phyloP scores from a whole-genome alignment of 2,888 invertebrate species.

The Agrotis exclamationis region DNA sequence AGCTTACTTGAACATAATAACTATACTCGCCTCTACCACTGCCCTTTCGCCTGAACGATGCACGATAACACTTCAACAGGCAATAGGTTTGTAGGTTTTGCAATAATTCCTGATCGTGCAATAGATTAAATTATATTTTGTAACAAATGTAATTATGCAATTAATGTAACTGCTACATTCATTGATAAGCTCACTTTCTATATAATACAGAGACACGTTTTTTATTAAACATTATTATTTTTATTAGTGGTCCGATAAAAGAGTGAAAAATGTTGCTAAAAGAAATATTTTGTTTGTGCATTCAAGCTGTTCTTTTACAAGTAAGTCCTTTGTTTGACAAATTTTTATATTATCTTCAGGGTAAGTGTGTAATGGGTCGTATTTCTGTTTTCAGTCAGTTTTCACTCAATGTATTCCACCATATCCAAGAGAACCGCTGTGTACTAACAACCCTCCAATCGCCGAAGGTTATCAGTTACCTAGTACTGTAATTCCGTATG shows the following conservation, averaged over 20 bases:
- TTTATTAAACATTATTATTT: conserved; percentile 48
- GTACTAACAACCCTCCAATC: conserved; percentile 21
- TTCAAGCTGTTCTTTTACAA: conserved; percentile 49
- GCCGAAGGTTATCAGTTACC: conserved; percentile 21
- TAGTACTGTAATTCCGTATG: conserved; percentile 4
- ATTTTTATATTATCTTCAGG: neutral
- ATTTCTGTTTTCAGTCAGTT: conserved; percentile 48
- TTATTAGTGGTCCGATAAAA: neutral
- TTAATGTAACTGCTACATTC: conserved; percentile 44
- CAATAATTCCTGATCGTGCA: conserved; percentile 47
- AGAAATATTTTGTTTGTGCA: conserved; percentile 48
- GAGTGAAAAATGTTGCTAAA: conserved; percentile 51
- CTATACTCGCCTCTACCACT: neutral
- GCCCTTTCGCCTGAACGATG: neutral
- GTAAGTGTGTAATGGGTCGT: neutral
- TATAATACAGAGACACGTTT: conserved; percentile 42
- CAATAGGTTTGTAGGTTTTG: conserved; percentile 37
- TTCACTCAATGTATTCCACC: conserved; percentile 50
- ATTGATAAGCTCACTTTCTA: conserved; percentile 56
- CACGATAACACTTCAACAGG: neutral
- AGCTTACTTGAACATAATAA: no score
- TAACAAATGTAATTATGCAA: conserved; percentile 38
- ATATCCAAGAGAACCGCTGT: conserved; percentile 8
- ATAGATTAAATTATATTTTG: conserved; percentile 21
- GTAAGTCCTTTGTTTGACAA: conserved; percentile 29